A percentile compares a stretch with the other conserved stretches of the same genome.
These are phyloP conservation scores for Hoplostethus mediterraneus DNA, from an alignment of 2,797 vertebrate genomes.

Conservation along the genomic window DNA sequence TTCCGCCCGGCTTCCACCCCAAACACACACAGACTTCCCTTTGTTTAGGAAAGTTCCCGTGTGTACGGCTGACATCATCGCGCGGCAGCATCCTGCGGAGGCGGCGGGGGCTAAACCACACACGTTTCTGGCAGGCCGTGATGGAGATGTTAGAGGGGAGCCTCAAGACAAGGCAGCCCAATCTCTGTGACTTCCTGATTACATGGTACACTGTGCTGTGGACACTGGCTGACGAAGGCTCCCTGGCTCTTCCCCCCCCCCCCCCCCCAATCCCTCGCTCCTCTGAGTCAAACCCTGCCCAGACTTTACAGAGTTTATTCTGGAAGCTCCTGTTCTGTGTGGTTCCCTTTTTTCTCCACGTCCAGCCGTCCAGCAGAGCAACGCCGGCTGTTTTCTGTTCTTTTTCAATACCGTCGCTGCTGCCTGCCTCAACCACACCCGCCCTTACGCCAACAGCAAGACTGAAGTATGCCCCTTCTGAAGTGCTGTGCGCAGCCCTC, in stretches of 20 bases:
- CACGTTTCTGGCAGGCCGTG: constrained; percentile 80
- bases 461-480: constrained; percentile 66
- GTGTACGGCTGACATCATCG: constrained; percentile 84
- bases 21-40: constrained; percentile 83
- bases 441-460: constrained; percentile 51
- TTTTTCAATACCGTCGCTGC: constrained; percentile 63
- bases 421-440: constrained; percentile 73
- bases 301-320: constrained; percentile 71
- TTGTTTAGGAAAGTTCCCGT: constrained; percentile 86
- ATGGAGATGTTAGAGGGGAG: constrained; percentile 71
- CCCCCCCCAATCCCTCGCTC: no score
- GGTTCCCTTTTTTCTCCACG: constrained; percentile 43
- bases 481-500: constrained; percentile 63
- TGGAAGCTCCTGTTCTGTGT: constrained; percentile 58
- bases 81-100: constrained; percentile 68
- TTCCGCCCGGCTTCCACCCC: constrained; percentile 75
- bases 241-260: constrained; percentile 27
- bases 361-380: constrained; percentile 38
- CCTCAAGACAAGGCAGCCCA: constrained; percentile 69
- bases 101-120: constrained; percentile 76
- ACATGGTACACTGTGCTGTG: constrained; percentile 56
- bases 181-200: constrained; percentile 76
- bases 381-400: constrained; percentile 73
- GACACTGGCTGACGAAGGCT: constrained; percentile 63
- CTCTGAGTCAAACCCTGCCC: constrained; percentile 60